Base-by-base conservation (phyloP, 2,113 vertebrate genomes). In the Illadopsis cleaveri region DNA sequence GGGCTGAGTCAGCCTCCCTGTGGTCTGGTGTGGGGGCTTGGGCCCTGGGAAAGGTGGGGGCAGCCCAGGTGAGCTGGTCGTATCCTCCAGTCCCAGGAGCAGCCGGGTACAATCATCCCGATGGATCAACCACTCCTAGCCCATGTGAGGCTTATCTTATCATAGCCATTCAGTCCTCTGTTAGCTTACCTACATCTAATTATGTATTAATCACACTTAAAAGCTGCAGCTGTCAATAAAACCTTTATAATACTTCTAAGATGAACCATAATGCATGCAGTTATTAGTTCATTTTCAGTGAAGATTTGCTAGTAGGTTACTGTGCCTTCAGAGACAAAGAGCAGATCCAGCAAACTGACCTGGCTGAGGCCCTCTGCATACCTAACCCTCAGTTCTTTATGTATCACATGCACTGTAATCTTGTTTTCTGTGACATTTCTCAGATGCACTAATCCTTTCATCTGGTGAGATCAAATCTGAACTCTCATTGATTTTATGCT, bases 391-490 rank as follows among this genome's bases (percentile, higher is more conserved):
- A 50, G 61, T 83, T 94, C 82, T 80, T 93, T 89, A 88, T 89
- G 64, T 65, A 95, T 92, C 91, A 95, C 88, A 89, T 95, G 85
- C 27, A 38, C 66, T 58, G 23, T 95, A 96, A 97, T 97, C 94
- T 95, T 94, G 81, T 91, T 93, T 77, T 69, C 83, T 90, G 85
- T 85, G 80, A 89, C 82, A 81, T 95, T 96, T 93, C 84, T 94
- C 82, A 96, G 87, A 93, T 79, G 44, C n/a, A 68, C 57, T 95
- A 95, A 94, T 96, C 91, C 89, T 95, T 94, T 95, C 85, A 86
- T 82, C 60, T 69, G 44, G 30, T 21, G 45, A 87, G 79, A 93
- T 51, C 73, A 95, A 80, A 87, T 56, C 51, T 62, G 62, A 92
- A n/a, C 62, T 10, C 3, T 90, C 71, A 86, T 30, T 82, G 80